Base-by-base conservation (phyloP, 2,888 invertebrate species). In the Pterostichus madidus region DNA sequence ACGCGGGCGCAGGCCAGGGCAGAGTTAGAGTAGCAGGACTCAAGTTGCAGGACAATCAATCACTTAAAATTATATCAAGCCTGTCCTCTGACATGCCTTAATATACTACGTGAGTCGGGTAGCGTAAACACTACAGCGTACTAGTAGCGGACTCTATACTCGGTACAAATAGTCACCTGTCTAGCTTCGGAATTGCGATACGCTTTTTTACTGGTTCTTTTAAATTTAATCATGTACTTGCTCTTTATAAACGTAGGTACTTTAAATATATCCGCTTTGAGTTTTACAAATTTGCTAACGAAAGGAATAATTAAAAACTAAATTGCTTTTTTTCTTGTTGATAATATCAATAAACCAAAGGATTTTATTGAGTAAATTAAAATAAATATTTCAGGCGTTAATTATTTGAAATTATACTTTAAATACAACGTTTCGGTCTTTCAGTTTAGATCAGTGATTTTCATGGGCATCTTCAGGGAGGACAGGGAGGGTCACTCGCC, bases 31-130 rank as follows among this genome's bases (percentile, higher is more conserved):
- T 53, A 77, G 80, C 52, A 46, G 49, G 52, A 68, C 68, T 68
- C 73, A 56, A 53, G 44, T 53, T 80, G 73, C 73, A 80, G 56
- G 73, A 75, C 81, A 82, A 82, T 82, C 81, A 82, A 82, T 82
- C 81, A 82, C 81, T 82, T 82, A 82, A 82, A 82, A 82, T 82
- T 82, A 82, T 73, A 82, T 82, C 75, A 82, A 82, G 81, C n/a
- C 75, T 82, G 81, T 82, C 81, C 59, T 76, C 24, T 76, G 81
- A 82, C 81, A 61, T 31, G 46, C 81, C 75, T 82, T 82, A 82
- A 82, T 82, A 82, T 82, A 82, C 81, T 82, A 82, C 81, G 81
- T 82, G 81, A 82, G 75, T 82, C 59, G 39, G 46, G 44, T 56
- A 46, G 56, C 49, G 81, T 82, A 82, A 82, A 82, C 81, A 82